phyloP scores from a whole-genome alignment of 1,140 invertebrate species.

The Aphaenogaster floridana region DNA sequence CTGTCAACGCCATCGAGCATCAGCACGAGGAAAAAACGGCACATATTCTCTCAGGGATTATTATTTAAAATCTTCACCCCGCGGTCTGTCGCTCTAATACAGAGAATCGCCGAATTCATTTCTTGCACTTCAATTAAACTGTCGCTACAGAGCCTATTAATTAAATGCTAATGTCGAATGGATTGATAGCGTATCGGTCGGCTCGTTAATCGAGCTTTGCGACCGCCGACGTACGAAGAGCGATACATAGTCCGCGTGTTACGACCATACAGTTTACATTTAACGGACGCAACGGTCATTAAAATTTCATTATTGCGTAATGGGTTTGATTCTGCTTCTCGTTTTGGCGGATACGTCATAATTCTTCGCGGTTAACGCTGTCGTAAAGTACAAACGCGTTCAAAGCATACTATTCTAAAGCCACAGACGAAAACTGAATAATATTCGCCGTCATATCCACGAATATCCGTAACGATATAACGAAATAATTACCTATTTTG shows the following conservation, averaged over 20 bases:
- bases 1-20: background rate
- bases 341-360: background rate
- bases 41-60: slow-evolving; percentile 66
- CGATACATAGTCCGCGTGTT: background rate
- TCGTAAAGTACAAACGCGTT: slow-evolving; percentile 58
- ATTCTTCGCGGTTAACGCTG: slow-evolving; percentile 35
- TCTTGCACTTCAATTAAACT: background rate
- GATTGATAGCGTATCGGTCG: background rate
- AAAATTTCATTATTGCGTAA: slow-evolving; percentile 41
- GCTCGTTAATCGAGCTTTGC: slow-evolving; percentile 16
- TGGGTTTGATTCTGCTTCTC: slow-evolving; percentile 9
- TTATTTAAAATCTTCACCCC: slow-evolving; percentile 40
- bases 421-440: slow-evolving; percentile 14
- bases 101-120: background rate
- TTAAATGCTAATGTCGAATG: slow-evolving; percentile 9
- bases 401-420: slow-evolving; percentile 52
- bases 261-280: slow-evolving; percentile 13
- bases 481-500: slow-evolving; percentile 48
- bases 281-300: background rate
- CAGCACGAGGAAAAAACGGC: slow-evolving; percentile 10
- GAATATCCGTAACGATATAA: slow-evolving; percentile 41
- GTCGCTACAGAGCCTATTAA: slow-evolving; percentile 10
- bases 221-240: background rate
- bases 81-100: background rate
- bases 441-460: slow-evolving; percentile 47